Evolutionary conservation across 2,113 vertebrate species (phyloP).

Genomic region (Pyrgilauda ruficollis): DNA sequence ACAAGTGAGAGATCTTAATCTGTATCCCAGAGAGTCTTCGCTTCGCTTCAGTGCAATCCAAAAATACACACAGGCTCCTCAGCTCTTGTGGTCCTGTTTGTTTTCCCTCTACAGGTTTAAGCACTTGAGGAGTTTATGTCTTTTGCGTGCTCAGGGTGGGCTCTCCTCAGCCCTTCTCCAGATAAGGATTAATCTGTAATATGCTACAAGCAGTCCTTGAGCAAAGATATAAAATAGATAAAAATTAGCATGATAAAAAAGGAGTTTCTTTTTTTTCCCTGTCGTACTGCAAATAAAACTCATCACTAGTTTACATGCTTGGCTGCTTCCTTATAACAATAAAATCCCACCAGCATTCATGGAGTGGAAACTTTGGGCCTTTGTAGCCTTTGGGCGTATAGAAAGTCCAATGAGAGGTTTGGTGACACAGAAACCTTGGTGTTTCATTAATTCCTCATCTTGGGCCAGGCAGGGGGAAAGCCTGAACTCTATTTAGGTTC

Average conservation of each 20-base stretch:
- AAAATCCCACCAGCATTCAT: neutral
- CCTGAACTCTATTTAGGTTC: neutral
- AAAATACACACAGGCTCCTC: conserved; percentile 15
- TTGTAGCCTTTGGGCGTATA: neutral
- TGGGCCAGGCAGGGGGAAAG: accelerated
- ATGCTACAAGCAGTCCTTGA: neutral
- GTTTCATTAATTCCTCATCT: neutral
- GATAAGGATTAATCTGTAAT: neutral
- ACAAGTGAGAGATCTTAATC: neutral
- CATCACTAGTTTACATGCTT: neutral
- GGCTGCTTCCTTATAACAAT: neutral
- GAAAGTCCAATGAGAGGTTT: neutral
- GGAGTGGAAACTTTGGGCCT: neutral
- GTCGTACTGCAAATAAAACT: neutral
- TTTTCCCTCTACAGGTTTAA: neutral
- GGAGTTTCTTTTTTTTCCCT: neutral
- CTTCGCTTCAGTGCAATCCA: conserved; percentile 2
- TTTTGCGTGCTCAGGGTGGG: neutral
- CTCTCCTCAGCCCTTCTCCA: neutral
- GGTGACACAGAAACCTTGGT: neutral
- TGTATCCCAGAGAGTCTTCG: neutral
- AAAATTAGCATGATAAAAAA: conserved; percentile 2
- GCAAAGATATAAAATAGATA: conserved; percentile 19
- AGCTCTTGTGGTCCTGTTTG: neutral
- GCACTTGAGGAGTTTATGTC: neutral